Percentiles rank a stretch among this genome's conserved stretches.
These are phyloP conservation scores for Huso huso DNA, from an alignment of 2,797 vertebrate genomes.

Conservation along the genomic window DNA sequence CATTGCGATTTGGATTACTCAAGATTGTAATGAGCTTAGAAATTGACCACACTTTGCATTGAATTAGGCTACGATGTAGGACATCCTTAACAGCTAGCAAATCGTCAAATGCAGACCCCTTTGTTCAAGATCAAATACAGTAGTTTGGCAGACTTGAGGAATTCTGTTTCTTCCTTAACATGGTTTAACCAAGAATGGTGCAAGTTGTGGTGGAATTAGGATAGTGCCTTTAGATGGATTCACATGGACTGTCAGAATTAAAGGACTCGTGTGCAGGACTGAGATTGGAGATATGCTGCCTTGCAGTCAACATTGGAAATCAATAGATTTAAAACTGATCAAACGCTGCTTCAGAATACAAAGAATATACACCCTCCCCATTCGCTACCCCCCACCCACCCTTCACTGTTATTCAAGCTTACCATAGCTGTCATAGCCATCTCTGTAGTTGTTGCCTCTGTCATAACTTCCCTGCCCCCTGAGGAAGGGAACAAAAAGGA, in stretches of 20 bases:
- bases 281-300: background rate
- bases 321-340: constrained; percentile 2
- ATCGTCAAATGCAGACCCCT: no score
- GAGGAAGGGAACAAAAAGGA: constrained; percentile 12
- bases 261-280: background rate
- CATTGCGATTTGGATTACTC: constrained; percentile 27
- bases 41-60: constrained; percentile 13
- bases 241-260: no score
- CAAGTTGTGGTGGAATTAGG: no score
- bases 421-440: constrained; percentile 41
- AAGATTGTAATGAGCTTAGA: background rate
- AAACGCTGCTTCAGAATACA: background rate
- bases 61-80: background rate
- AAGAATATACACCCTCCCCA: background rate
- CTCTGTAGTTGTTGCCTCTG: constrained; percentile 38
- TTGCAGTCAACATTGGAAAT: background rate
- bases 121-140: no score
- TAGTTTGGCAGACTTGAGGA: no score
- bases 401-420: constrained; percentile 23
- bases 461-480: constrained; percentile 37
- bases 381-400: constrained; percentile 19
- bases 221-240: no score
- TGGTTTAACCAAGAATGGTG: no score
- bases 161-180: no score
- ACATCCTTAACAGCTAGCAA: no score